Conservation (phyloP, 2,797 vertebrate genomes). For the Knipowitschia caucasica region DNA sequence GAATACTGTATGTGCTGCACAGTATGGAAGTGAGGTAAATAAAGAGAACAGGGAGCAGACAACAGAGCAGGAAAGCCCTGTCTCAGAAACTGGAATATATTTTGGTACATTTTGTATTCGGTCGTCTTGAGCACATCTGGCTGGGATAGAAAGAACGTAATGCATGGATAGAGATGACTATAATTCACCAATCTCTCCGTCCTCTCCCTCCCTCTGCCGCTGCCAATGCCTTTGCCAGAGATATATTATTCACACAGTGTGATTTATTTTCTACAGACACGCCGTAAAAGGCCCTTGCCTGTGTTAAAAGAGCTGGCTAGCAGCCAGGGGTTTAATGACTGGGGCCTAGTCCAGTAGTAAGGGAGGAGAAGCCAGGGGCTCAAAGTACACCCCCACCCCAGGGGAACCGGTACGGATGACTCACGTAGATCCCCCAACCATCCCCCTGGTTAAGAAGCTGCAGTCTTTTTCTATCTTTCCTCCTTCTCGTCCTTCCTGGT, state of each 20-base stretch:
- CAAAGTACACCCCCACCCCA: slow-evolving; percentile 84
- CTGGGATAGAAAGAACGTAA: slow-evolving; percentile 71
- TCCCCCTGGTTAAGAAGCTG: slow-evolving; percentile 11
- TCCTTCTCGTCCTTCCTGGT: slow-evolving; percentile 46
- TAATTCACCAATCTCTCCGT: slow-evolving; percentile 82
- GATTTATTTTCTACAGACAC: slow-evolving; percentile 98
- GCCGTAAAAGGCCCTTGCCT: slow-evolving; percentile 94
- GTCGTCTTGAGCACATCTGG: slow-evolving; percentile 78
- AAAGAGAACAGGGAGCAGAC: slow-evolving; percentile 24
- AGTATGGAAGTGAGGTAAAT: slow-evolving; percentile 26
- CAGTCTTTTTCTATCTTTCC: slow-evolving; percentile 11
- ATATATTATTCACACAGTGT: slow-evolving; percentile 98
- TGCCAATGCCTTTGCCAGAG: slow-evolving; percentile 83
- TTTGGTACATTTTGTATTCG: slow-evolving; percentile 70
- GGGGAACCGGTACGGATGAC: slow-evolving; percentile 77
- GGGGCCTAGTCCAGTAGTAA: slow-evolving; percentile 90
- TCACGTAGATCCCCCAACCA: slow-evolving; percentile 57
- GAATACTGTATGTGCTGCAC: background rate
- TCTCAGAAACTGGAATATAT: slow-evolving; percentile 53
- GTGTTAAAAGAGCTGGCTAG: slow-evolving; percentile 97
- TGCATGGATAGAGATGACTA: slow-evolving; percentile 80
- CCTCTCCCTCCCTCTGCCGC: slow-evolving; percentile 64
- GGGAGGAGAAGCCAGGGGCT: slow-evolving; percentile 92
- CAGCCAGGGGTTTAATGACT: slow-evolving; percentile 99
- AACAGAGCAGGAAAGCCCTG: slow-evolving; percentile 33